A percentile compares a stretch with the other conserved stretches of the same genome.
Conservation (phyloP, 2,113 vertebrate genomes). For the Nyctereutes procyonoides region DNA sequence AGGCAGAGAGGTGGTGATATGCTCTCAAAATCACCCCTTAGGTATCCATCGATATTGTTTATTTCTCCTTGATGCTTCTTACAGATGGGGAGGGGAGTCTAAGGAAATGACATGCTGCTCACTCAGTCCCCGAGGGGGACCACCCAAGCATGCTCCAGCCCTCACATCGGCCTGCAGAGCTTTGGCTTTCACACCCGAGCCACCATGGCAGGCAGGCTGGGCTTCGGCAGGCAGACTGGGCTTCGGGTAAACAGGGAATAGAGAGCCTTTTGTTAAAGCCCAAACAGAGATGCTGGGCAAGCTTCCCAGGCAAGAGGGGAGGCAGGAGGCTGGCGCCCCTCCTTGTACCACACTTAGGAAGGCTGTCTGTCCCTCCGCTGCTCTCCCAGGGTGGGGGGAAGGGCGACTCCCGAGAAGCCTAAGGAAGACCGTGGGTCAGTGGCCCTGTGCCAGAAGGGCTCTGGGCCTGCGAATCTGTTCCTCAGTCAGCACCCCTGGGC, state of each 20-base stretch:
- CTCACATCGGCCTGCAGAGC: neutral
- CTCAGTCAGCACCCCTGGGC: neutral
- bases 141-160: neutral
- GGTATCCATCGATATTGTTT: neutral
- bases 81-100: neutral
- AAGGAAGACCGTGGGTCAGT: slow-evolving; percentile 21
- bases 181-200: slow-evolving; percentile 78
- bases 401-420: neutral
- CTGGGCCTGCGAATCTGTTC: neutral
- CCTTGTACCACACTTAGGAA: neutral
- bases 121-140: neutral
- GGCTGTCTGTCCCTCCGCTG: slow-evolving; percentile 24
- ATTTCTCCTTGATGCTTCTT: neutral
- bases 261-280: slow-evolving; percentile 83
- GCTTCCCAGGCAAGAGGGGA: slow-evolving; percentile 60
- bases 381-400: slow-evolving; percentile 27
- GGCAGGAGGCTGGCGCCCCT: slow-evolving; percentile 58
- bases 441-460: neutral
- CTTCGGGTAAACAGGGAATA: slow-evolving; percentile 70
- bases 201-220: neutral
- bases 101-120: neutral
- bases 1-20: accelerated
- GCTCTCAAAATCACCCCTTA: neutral
- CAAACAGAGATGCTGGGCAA: slow-evolving; percentile 60
- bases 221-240: neutral